Conservation (phyloP, 2,797 vertebrate genomes). For the Adelosebastes latens region DNA sequence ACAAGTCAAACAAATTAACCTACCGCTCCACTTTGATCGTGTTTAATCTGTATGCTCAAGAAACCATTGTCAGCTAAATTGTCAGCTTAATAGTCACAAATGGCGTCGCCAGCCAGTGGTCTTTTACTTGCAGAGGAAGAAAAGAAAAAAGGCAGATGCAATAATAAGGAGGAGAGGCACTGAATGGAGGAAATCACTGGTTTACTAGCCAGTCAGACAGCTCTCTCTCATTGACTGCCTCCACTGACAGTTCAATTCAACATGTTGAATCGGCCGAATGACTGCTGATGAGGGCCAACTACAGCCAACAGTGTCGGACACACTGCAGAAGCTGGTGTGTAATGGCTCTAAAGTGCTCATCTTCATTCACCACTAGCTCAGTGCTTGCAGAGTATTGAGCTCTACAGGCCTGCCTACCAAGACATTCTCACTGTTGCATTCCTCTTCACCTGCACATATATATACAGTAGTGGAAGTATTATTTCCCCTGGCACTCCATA, state of each 20-base stretch:
- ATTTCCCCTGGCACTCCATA: conserved; percentile 21
- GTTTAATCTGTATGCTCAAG: background rate
- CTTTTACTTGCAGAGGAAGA: background rate
- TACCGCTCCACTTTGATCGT: background rate
- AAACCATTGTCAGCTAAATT: background rate
- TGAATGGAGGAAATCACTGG: conserved; percentile 14
- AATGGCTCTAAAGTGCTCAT: conserved; percentile 17
- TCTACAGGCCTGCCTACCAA: conserved; percentile 11
- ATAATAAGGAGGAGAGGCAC: conserved; percentile 1
- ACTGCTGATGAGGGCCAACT: conserved; percentile 21
- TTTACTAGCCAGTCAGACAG: conserved; percentile 13
- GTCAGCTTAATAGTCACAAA: background rate
- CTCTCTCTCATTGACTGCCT: conserved; percentile 16
- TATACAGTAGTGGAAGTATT: conserved; percentile 21
- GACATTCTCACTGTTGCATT: conserved; percentile 23
- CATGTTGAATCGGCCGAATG: conserved; percentile 20
- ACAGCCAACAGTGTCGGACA: background rate
- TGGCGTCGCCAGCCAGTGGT: background rate
- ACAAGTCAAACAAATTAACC: background rate
- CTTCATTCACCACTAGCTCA: conserved; percentile 29
- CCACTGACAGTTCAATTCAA: conserved; percentile 34
- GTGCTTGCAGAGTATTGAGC: background rate
- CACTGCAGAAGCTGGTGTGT: background rate
- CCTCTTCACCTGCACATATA: conserved; percentile 31
- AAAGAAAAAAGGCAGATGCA: conserved; percentile 13